A percentile compares a stretch with the other conserved stretches of the same genome.
phyloP scores from a whole-genome alignment of 1,140 invertebrate species.

The Aphidius gifuensis region DNA sequence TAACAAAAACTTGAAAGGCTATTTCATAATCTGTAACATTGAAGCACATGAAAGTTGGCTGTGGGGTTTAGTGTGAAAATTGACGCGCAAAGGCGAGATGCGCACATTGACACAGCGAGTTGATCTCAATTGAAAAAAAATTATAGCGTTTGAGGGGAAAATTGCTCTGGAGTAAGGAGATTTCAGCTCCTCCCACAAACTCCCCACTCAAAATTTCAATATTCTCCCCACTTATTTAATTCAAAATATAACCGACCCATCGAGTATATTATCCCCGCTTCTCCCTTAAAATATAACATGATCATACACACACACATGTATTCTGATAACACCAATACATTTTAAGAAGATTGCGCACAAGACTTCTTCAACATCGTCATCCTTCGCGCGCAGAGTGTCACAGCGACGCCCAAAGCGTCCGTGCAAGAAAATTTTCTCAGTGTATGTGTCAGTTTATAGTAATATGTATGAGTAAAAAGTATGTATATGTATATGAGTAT shows the following conservation, averaged over 20 bases:
- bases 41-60: conserved; percentile 40
- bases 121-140: conserved; percentile 20
- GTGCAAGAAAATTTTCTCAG: conserved; percentile 33
- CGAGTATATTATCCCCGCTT: background rate
- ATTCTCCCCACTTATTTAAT: background rate
- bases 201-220: background rate
- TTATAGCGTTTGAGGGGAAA: conserved; percentile 24
- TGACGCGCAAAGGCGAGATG: conserved; percentile 42
- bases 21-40: conserved; percentile 12
- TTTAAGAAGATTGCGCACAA: conserved; percentile 21
- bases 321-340: background rate
- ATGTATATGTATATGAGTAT: conserved; percentile 19
- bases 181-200: conserved; percentile 23
- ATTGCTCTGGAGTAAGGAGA: conserved; percentile 21
- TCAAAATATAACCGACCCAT: background rate
- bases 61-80: conserved; percentile 47
- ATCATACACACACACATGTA: conserved; percentile 22
- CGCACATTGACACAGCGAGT: conserved; percentile 36
- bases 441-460: conserved; percentile 22
- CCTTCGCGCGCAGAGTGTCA: conserved; percentile 42
- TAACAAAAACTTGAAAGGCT: no score
- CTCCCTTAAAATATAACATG: background rate
- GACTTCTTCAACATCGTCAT: conserved; percentile 32
- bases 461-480: conserved; percentile 13
- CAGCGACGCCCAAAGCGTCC: conserved; percentile 38